Conservation (phyloP, 2,113 vertebrate genomes). For the Elgaria multicarinata region DNA sequence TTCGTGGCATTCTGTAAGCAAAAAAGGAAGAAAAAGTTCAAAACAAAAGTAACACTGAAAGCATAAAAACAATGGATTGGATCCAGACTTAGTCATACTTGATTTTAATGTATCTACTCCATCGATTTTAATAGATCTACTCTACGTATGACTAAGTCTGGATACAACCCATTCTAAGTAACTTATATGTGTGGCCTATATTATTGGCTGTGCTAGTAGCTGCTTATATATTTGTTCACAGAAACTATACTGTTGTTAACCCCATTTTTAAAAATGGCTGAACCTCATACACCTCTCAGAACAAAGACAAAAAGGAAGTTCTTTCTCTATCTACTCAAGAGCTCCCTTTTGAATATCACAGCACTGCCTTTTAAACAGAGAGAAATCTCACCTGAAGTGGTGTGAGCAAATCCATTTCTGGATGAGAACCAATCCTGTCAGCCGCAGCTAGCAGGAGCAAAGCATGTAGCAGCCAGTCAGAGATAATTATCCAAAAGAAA, state of each 20-base stretch:
- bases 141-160: neutral
- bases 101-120: too few species aligned
- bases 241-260: neutral
- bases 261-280: neutral
- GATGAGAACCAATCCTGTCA: neutral
- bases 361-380: neutral
- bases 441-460: neutral
- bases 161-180: too few species aligned
- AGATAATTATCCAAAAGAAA: neutral
- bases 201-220: neutral
- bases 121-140: too few species aligned
- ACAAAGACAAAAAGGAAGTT: neutral
- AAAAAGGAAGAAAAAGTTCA: neutral
- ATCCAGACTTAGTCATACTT: too few species aligned
- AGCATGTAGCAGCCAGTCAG: neutral
- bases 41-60: neutral
- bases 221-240: neutral
- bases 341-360: neutral
- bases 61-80: too few species aligned
- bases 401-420: neutral
- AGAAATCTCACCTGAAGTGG: neutral
- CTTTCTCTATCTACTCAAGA: neutral
- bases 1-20: neutral
- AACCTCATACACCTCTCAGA: neutral
- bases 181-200: neutral